These are phyloP conservation scores for Eulemur rubriventer DNA, from an alignment of 2,797 vertebrate species.

Conservation along the genomic window DNA sequence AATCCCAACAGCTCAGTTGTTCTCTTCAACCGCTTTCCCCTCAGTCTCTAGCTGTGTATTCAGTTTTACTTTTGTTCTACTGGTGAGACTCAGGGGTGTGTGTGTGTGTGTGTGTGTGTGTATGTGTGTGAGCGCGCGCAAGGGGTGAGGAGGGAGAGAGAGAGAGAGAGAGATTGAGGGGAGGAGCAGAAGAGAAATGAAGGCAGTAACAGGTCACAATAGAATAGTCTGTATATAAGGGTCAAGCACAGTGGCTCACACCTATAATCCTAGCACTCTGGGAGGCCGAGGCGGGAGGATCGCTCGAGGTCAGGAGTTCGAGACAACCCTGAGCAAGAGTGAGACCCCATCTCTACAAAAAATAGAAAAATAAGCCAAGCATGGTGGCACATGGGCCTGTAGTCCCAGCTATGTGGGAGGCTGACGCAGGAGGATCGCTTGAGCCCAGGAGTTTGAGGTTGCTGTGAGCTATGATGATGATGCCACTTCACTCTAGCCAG, in stretches of 20 bases:
- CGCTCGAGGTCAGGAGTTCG: not conserved
- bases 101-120: not conserved
- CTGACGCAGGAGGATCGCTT: not conserved
- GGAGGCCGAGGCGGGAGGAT: not conserved
- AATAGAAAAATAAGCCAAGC: not conserved
- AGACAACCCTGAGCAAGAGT: not conserved
- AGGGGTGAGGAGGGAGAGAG: not conserved
- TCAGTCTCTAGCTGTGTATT: not conserved
- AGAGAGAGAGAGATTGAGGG: not conserved
- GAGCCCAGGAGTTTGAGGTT: not conserved
- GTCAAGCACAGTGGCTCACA: not conserved
- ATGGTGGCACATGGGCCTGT: not conserved
- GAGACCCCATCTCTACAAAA: not conserved
- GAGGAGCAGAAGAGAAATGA: not conserved
- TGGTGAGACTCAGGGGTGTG: not conserved
- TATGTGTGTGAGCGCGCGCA: not conserved
- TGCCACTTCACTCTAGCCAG: not conserved
- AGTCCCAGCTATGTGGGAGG: not conserved
- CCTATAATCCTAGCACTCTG: not conserved
- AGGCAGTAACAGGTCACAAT: not conserved
- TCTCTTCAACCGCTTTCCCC: not conserved
- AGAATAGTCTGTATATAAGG: not conserved
- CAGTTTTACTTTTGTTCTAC: not conserved
- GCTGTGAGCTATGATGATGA: not conserved
- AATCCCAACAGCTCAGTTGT: not conserved